Conservation (phyloP, 2,888 invertebrate genomes). For the Xanthorhoe spadicearia region DNA sequence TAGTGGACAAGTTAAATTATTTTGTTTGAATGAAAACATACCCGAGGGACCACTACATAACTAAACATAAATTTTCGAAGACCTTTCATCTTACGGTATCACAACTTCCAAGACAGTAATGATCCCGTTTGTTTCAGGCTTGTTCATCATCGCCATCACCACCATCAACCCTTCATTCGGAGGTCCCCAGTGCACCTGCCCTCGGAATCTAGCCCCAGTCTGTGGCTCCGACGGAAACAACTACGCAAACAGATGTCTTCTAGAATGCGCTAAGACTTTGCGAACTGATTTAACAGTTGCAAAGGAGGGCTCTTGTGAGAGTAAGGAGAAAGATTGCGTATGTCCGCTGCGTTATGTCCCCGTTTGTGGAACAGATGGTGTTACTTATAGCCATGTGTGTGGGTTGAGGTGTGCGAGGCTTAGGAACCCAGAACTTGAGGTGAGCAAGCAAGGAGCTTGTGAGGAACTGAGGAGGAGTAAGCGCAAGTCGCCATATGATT, state of each 20-base stretch:
- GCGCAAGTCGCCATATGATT: conserved; percentile 9
- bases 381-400: conserved; percentile 33
- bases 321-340: conserved; percentile 1
- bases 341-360: conserved; percentile 13
- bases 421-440: conserved; percentile 18
- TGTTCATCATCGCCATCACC: conserved; percentile 3
- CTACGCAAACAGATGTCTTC: conserved; percentile 30
- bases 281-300: conserved; percentile 14
- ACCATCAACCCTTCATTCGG: conserved; percentile 11
- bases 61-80: no score
- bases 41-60: no score
- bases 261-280: conserved; percentile 28
- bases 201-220: conserved; percentile 20
- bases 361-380: conserved; percentile 33
- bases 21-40: no score
- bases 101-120: neutral
- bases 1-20: no score
- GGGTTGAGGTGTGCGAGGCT: conserved; percentile 26
- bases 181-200: conserved; percentile 21
- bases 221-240: conserved; percentile 33
- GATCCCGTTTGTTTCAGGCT: conserved; percentile 16
- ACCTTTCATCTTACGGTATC: no score
- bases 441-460: conserved; percentile 25
- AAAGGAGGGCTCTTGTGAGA: conserved; percentile 12
- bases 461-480: conserved; percentile 16